Conservation (phyloP, 2,888 invertebrate genomes). For the Chrysolina americana region DNA sequence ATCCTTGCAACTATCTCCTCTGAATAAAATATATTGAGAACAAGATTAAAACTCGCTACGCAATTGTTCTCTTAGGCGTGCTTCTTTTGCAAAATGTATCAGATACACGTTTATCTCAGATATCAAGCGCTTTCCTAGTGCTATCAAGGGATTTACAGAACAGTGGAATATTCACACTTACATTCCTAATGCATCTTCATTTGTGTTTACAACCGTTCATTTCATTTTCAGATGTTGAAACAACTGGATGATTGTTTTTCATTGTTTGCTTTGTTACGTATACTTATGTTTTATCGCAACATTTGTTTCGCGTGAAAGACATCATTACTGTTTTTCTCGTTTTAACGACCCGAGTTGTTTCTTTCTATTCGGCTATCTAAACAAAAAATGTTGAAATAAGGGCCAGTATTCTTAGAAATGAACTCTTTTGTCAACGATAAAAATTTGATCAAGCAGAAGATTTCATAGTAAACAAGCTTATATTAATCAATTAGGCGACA, state of each 20-base stretch:
- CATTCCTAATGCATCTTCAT: background rate
- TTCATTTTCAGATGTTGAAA: background rate
- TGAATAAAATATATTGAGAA: background rate
- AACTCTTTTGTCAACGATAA: too few relatives aligned
- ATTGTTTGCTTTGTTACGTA: background rate
- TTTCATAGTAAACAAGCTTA: too few relatives aligned
- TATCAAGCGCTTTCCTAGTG: background rate
- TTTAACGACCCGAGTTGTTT: too few relatives aligned
- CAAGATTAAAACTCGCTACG: background rate
- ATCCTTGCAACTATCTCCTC: background rate
- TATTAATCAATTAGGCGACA: too few relatives aligned
- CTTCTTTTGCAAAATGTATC: background rate
- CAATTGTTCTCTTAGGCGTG: background rate
- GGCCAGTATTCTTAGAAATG: too few relatives aligned
- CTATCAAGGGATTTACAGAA: background rate
- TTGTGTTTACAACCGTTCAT: background rate
- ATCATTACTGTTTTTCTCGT: too few relatives aligned
- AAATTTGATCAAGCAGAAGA: too few relatives aligned
- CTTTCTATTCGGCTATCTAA: too few relatives aligned
- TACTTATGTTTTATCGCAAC: too few relatives aligned
- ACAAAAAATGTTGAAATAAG: too few relatives aligned
- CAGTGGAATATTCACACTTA: background rate
- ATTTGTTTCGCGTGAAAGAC: too few relatives aligned
- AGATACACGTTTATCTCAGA: background rate
- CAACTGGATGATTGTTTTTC: background rate